Percentiles rank a stretch among this genome's conserved stretches.
These are phyloP conservation scores for Dicyrtomina minuta DNA, from an alignment of 2,888 invertebrate species.

Conservation along the genomic window DNA sequence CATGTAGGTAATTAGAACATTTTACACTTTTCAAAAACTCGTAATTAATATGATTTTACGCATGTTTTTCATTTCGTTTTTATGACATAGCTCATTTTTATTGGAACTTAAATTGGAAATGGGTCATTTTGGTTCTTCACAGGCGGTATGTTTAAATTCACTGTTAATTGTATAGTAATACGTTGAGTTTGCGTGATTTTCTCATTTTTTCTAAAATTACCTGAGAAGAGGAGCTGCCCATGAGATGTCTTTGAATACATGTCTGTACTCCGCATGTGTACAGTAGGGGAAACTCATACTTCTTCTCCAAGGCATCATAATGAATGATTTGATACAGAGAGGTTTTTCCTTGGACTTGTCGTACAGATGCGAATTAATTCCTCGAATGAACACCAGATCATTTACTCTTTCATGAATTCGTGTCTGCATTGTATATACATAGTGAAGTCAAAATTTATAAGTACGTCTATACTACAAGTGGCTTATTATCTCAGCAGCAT, in stretches of 20 bases:
- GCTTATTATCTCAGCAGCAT: not conserved
- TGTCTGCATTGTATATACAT: not conserved
- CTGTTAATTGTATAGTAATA: no score
- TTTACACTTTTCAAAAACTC: no score
- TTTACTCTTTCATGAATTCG: slow-evolving; percentile 10
- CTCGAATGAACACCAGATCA: slow-evolving; percentile 21
- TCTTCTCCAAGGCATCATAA: slow-evolving; percentile 8
- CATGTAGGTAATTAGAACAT: no score
- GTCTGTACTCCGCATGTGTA: slow-evolving; percentile 39
- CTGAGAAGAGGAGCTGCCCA: not conserved
- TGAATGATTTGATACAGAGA: slow-evolving; percentile 33
- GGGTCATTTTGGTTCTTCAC: no score
- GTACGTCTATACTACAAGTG: not conserved
- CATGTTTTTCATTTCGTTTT: no score
- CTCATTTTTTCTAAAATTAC: no score
- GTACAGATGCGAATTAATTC: slow-evolving; percentile 14
- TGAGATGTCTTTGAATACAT: slow-evolving; percentile 23
- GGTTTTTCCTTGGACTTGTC: slow-evolving; percentile 21
- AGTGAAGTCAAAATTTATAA: no score
- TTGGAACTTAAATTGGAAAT: no score
- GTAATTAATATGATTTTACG: no score
- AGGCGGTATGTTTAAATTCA: no score
- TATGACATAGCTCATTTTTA: no score
- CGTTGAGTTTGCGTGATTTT: no score
- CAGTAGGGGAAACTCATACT: not conserved